These are phyloP conservation scores for Copidosoma aretas DNA, from an alignment of 2,888 invertebrate genomes.

Conservation along the genomic window DNA sequence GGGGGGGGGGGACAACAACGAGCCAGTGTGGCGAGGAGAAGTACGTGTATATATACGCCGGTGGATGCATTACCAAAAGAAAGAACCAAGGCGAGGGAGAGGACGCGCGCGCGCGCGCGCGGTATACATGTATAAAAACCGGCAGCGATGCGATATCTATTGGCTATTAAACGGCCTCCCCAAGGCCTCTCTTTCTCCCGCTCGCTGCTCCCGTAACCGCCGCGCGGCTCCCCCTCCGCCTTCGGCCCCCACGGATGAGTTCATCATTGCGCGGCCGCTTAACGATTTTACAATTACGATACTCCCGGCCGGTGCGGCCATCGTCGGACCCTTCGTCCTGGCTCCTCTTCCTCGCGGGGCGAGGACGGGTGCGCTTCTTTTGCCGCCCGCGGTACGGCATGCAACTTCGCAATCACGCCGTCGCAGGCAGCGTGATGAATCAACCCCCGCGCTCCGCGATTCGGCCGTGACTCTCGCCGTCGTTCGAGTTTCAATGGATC, in stretches of 20 bases:
- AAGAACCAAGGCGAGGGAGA: constrained; percentile 34
- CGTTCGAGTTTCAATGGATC: too few relatives aligned
- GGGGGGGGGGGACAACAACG: background rate
- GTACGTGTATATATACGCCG: too few relatives aligned
- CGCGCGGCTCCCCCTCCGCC: constrained; percentile 45
- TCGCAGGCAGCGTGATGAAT: too few relatives aligned
- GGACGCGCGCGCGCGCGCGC: constrained; percentile 40
- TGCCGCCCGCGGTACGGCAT: constrained; percentile 1
- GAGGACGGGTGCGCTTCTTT: background rate
- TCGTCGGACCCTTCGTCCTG: background rate
- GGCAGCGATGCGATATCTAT: constrained; percentile 53
- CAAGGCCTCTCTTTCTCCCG: constrained; percentile 45
- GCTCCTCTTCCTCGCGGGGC: background rate
- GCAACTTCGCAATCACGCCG: constrained; percentile 1
- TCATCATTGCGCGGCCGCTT: constrained; percentile 53
- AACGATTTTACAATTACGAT: constrained; percentile 57
- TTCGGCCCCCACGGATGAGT: constrained; percentile 50
- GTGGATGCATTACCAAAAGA: background rate
- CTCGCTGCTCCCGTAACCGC: constrained; percentile 40
- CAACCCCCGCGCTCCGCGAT: too few relatives aligned
- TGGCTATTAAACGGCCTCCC: constrained; percentile 54
- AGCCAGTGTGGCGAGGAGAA: background rate
- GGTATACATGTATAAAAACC: constrained; percentile 38
- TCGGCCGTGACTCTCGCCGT: too few relatives aligned
- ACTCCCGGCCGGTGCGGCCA: constrained; percentile 23